phyloP scores from a whole-genome alignment of 2,888 invertebrate genomes.

The Rhogogaster chlorosoma region DNA sequence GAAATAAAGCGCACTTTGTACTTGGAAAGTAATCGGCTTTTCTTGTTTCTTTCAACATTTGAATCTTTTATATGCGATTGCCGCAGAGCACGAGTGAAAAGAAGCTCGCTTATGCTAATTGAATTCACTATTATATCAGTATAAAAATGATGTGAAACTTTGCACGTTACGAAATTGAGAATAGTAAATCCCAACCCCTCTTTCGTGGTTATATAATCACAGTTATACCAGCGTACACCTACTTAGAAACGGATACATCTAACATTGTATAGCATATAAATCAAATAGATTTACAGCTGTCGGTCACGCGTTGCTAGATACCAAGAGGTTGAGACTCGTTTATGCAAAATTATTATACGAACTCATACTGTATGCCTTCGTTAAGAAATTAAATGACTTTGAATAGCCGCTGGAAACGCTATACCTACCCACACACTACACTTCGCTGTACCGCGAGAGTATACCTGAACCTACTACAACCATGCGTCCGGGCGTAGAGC shows the following conservation, averaged over 20 bases:
- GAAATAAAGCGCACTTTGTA: too few relatives aligned
- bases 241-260: not conserved
- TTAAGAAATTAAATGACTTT: constrained; percentile 26
- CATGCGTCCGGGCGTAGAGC: not conserved
- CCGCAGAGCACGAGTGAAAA: too few relatives aligned
- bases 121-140: too few relatives aligned
- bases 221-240: not conserved
- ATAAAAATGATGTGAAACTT: not conserved
- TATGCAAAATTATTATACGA: constrained; percentile 8
- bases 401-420: not conserved
- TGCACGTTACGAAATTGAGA: not conserved
- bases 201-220: not conserved
- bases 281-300: constrained; percentile 23
- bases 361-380: not conserved
- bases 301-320: constrained; percentile 26
- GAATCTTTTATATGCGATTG: too few relatives aligned
- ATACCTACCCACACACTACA: not conserved
- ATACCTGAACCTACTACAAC: too few relatives aligned
- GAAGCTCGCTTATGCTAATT: too few relatives aligned
- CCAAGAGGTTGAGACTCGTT: constrained; percentile 16
- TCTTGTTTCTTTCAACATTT: too few relatives aligned
- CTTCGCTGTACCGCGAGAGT: not conserved
- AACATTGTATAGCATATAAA: constrained; percentile 8
- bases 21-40: too few relatives aligned
- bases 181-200: not conserved